phyloP scores from a whole-genome alignment of 2,888 invertebrate species.

The Crocallis elinguaria region DNA sequence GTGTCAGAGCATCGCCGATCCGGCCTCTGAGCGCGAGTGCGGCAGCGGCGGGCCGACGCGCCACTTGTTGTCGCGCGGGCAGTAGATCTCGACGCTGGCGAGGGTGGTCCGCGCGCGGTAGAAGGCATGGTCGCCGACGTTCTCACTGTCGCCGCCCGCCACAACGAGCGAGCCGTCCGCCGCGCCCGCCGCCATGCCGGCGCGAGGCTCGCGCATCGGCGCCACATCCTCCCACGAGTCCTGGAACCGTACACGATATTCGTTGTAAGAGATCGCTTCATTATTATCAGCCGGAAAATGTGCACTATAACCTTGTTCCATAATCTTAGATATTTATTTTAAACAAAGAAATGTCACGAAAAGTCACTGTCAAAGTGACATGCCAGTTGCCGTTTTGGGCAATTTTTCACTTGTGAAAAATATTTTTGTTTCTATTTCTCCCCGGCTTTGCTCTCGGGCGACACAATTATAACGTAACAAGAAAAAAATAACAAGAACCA shows the following conservation, averaged over 20 bases:
- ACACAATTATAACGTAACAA: too few species aligned
- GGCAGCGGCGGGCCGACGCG: slow-evolving; percentile 91
- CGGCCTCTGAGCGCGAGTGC: slow-evolving; percentile 94
- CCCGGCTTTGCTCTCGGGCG: too few species aligned
- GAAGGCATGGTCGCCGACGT: slow-evolving; percentile 88
- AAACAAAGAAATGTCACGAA: too few species aligned
- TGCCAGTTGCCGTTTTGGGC: too few species aligned
- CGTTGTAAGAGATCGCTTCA: background rate
- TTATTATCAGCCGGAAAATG: too few species aligned
- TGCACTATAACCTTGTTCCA: too few species aligned
- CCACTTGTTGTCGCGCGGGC: slow-evolving; percentile 92
- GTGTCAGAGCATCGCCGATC: slow-evolving; percentile 91
- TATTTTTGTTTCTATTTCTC: too few species aligned
- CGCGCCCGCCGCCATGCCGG: slow-evolving; percentile 93
- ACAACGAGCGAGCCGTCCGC: slow-evolving; percentile 93
- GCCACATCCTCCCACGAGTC: slow-evolving; percentile 92
- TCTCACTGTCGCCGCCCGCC: slow-evolving; percentile 94
- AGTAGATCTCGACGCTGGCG: slow-evolving; percentile 93
- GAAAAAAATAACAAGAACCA: too few species aligned
- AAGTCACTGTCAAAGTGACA: too few species aligned
- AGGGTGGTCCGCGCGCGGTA: slow-evolving; percentile 94
- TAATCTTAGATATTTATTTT: too few species aligned
- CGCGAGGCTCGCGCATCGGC: slow-evolving; percentile 89
- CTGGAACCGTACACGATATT: slow-evolving; percentile 64
- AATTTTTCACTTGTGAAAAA: too few species aligned